phyloP scores from a whole-genome alignment of 2,797 vertebrate species.

The Myotis vivesi region DNA sequence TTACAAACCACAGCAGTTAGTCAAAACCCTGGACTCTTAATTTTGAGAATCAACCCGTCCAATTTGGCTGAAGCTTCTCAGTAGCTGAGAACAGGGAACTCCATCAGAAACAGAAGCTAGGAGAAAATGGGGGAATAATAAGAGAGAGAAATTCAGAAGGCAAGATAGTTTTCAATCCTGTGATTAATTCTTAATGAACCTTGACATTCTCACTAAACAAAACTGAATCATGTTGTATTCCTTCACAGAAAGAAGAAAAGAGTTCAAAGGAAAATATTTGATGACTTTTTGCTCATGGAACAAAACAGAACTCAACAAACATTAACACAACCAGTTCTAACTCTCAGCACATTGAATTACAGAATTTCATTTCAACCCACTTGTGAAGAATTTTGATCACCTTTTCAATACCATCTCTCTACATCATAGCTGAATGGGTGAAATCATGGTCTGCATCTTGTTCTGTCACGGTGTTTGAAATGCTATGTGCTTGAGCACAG shows the following conservation, averaged over 20 bases:
- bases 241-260: background rate
- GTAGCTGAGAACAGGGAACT: background rate
- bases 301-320: background rate
- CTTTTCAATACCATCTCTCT: background rate
- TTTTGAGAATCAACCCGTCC: background rate
- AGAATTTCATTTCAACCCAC: background rate
- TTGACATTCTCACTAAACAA: background rate
- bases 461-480: background rate
- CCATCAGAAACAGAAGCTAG: background rate
- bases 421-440: accelerated
- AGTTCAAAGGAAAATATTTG: background rate
- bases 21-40: background rate
- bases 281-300: background rate
- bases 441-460: accelerated
- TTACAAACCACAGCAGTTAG: background rate
- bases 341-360: background rate
- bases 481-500: accelerated
- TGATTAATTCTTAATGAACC: background rate
- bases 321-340: background rate
- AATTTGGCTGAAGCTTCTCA: background rate
- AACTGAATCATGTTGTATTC: background rate
- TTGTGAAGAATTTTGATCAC: background rate
- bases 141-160: background rate
- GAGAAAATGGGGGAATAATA: background rate
- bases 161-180: background rate